Evolutionary conservation across 2,888 invertebrate species (phyloP), one percentile per base, ranked within the genome.

Genomic region (Camptogramma bilineatum): DNA sequence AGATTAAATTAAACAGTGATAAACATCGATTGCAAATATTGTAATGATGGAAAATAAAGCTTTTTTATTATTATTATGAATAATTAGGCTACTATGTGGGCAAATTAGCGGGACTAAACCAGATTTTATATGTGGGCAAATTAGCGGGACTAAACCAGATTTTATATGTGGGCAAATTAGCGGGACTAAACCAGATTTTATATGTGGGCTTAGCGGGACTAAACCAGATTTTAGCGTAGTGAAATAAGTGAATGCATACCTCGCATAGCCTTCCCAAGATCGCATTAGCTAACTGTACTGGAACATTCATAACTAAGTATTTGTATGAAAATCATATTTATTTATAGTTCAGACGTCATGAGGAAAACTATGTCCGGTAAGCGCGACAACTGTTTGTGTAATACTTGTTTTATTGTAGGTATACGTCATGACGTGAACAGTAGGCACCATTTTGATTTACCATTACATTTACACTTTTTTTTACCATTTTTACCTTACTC

Each of bases 341-440:
- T 80, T 78, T 71, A 75, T 81, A 81, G 79, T 68, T 28, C 24
- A 42, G 17, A 69, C 69, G 74, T 79, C 78, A 78, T 73, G 60
- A 79, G 79, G 78, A 79, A 78, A 80, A 78, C 69, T 73, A 65
- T 65, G 44, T 60, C 53, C 57, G 59, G 24, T 47, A 52, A 62
- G 56, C 76, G 59, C 68, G 52, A 17, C 44, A 17, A 13, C 48
- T 8, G 19, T 47, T 3, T 47, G 19, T 47, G 17, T 8, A 46
- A 46, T 46, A 17, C 4, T 47, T 19, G n/a, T 16, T 39, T 1
- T n/a, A 39, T n/a, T 39, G 0, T 7, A 21, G 21, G 0, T 7
- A 21, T 2, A 21, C 34, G 3, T 2, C 8, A 13, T 13, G 10
- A n/a, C 2, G 39, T 39, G 16, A 44, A 16, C 13, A 0, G 10